A percentile compares a stretch with the other conserved stretches of the same genome.
Conservation (phyloP, 1,140 invertebrate species). For the Scaptomyza montana region DNA sequence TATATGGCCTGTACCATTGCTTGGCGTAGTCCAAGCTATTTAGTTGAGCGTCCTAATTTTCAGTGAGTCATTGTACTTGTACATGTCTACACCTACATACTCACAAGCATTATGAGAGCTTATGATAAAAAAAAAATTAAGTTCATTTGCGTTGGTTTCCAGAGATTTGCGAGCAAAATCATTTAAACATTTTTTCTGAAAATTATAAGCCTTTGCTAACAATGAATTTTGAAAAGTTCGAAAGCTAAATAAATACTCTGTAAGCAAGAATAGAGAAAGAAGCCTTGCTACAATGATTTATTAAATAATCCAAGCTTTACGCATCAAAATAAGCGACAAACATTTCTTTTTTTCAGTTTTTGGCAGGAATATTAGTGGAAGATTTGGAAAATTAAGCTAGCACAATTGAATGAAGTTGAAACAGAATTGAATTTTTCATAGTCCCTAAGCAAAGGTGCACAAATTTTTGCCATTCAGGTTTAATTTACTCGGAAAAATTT, state of each 20-base stretch:
- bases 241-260: neutral
- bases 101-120: conserved; percentile 4
- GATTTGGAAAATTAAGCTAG: no score
- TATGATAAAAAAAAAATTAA: conserved; percentile 9
- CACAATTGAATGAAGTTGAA: no score
- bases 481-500: no score
- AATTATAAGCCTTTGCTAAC: neutral
- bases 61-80: conserved; percentile 25
- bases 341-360: no score
- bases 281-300: no score
- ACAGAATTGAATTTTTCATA: no score
- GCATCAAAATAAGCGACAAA: no score
- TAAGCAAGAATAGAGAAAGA: no score
- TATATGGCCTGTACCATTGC: conserved; percentile 5
- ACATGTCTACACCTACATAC: neutral
- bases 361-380: no score
- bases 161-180: conserved; percentile 9
- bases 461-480: no score
- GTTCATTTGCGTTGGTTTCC: conserved; percentile 5
- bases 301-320: no score
- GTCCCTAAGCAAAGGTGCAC: no score
- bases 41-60: conserved; percentile 6
- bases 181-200: conserved; percentile 5
- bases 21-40: conserved; percentile 9
- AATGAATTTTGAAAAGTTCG: neutral